phyloP scores from a whole-genome alignment of 2,113 vertebrate genomes.

The Lanius ludovicianus region DNA sequence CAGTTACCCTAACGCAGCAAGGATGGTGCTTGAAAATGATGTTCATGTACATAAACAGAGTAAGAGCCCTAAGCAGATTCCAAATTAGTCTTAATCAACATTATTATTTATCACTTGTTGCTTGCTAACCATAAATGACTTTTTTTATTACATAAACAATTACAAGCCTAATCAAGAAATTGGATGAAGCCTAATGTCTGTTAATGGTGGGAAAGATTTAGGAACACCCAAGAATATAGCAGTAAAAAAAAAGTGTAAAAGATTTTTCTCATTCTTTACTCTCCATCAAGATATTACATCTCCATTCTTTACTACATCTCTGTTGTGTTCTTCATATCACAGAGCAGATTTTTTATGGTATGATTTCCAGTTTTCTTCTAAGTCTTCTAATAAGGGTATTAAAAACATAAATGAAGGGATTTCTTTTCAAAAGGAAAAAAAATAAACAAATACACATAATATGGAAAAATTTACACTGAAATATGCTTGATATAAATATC shows the following conservation, averaged over 20 bases:
- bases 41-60: not conserved
- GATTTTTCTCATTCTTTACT: not conserved
- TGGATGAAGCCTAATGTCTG: not conserved
- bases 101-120: not conserved
- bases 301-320: not conserved
- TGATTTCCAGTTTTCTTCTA: not conserved
- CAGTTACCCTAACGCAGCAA: not conserved
- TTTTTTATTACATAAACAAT: not conserved
- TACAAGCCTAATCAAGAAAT: not conserved
- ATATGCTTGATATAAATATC: not conserved
- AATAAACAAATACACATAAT: not conserved
- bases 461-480: not conserved
- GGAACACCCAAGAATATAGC: not conserved
- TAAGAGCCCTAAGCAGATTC: not conserved
- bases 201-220: not conserved
- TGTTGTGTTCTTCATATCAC: not conserved
- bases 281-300: not conserved
- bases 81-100: not conserved
- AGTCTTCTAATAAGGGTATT: not conserved
- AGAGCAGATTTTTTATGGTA: not conserved
- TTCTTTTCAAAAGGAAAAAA: not conserved
- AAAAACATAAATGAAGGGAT: not conserved
- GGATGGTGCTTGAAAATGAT: not conserved
- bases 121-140: not conserved
- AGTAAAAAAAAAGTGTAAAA: not conserved